Conservation (phyloP, 2,797 vertebrate genomes). For the Mus minutoides region DNA sequence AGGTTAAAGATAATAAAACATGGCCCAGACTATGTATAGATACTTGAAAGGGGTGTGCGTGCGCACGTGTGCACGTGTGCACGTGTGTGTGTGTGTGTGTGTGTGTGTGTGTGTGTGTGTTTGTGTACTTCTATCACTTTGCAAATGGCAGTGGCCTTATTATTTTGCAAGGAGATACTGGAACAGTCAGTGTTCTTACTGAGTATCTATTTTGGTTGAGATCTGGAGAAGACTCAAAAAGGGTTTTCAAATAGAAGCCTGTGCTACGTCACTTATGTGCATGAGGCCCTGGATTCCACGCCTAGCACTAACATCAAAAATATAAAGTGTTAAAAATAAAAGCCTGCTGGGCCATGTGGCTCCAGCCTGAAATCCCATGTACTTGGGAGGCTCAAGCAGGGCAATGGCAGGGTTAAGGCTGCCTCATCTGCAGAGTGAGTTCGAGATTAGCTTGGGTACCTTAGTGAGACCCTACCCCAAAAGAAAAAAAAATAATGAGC, state of each 20-base stretch:
- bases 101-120: neutral
- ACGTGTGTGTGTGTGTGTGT: neutral
- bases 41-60: neutral
- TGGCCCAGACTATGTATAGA: neutral
- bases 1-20: slow-evolving; percentile 24
- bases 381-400: neutral
- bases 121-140: neutral
- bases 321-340: neutral
- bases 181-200: neutral
- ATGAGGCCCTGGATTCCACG: neutral
- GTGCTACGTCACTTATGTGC: neutral
- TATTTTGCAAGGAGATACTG: neutral
- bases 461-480: neutral
- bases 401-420: neutral
- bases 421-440: neutral
- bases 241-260: neutral
- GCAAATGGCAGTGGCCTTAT: neutral
- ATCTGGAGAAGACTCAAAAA: neutral
- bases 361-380: neutral
- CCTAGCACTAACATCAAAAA: neutral
- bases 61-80: neutral
- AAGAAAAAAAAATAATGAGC: neutral
- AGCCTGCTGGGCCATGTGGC: neutral
- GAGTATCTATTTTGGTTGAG: neutral
- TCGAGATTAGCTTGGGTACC: neutral